Evolutionary conservation across 1,140 invertebrate species (phyloP).

Genomic region (Eubasilissa regina): DNA sequence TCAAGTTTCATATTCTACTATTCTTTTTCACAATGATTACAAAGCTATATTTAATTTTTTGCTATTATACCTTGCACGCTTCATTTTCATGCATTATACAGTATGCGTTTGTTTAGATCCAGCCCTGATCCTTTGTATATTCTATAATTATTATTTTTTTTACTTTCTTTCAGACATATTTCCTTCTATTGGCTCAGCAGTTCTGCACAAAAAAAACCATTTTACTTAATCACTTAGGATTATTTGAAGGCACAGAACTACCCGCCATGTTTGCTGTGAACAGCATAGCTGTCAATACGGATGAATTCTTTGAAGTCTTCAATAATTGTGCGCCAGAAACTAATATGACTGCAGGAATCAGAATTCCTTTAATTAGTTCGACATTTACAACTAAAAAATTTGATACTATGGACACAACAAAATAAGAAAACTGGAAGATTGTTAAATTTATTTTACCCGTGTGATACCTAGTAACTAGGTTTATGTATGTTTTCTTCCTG

Average conservation of each 20-base stretch:
- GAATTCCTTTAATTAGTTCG: not conserved
- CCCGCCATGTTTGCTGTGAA: constrained; percentile 35
- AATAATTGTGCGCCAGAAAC: not conserved
- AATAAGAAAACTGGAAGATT: not conserved
- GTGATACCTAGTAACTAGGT: too few relatives aligned
- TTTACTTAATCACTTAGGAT: not conserved
- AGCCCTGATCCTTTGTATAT: too few relatives aligned
- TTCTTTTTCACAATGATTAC: too few relatives aligned
- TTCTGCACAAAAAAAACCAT: constrained; percentile 35
- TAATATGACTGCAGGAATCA: constrained; percentile 30
- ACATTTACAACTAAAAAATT: not conserved
- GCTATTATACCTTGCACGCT: too few relatives aligned
- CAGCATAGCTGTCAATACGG: constrained; percentile 40
- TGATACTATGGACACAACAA: constrained; percentile 6
- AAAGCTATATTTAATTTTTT: too few relatives aligned
- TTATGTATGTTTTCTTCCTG: too few relatives aligned
- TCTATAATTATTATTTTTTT: too few relatives aligned
- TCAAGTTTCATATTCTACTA: too few relatives aligned
- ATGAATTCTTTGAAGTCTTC: constrained; percentile 17
- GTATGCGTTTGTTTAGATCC: too few relatives aligned
- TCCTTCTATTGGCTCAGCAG: constrained; percentile 41
- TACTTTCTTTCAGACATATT: constrained; percentile 44
- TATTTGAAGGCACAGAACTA: constrained; percentile 19
- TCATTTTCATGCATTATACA: too few relatives aligned
- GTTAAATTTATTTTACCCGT: too few relatives aligned